Conservation (phyloP, 92 coral and sea anemone species). For the Phenganax marumi region DNA sequence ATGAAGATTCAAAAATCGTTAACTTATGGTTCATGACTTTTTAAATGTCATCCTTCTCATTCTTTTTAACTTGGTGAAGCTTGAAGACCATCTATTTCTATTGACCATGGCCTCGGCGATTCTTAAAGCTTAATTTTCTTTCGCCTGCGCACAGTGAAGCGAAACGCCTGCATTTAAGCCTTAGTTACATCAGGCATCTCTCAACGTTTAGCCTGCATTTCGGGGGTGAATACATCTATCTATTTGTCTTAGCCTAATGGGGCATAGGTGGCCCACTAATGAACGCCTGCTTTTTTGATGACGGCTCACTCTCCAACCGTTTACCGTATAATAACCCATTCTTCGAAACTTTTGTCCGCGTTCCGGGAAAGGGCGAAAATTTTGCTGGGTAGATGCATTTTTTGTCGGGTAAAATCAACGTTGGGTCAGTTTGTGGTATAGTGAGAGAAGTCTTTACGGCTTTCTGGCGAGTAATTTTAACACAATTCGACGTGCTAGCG, state of each 20-base stretch:
- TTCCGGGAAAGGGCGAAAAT: slow-evolving; percentile 86
- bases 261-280: slow-evolving; percentile 40
- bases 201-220: neutral
- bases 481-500: too few species aligned
- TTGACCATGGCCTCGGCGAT: too few species aligned
- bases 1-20: too few species aligned
- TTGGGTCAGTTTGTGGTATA: slow-evolving; percentile 57
- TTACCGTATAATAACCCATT: slow-evolving; percentile 81
- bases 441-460: slow-evolving; percentile 44
- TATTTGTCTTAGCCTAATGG: slow-evolving; percentile 23
- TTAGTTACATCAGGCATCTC: neutral
- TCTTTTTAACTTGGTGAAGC: too few species aligned
- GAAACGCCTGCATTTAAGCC: neutral
- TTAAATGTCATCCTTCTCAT: too few species aligned
- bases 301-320: slow-evolving; percentile 57
- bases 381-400: slow-evolving; percentile 80
- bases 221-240: neutral
- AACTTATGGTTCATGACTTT: too few species aligned
- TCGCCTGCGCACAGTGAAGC: neutral
- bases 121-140: too few species aligned
- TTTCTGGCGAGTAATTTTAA: slow-evolving; percentile 6
- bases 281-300: slow-evolving; percentile 49
- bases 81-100: too few species aligned
- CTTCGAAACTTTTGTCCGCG: slow-evolving; percentile 63
- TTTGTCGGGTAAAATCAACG: slow-evolving; percentile 82